Evolutionary conservation across 2,797 vertebrate species (phyloP), one percentile per base, ranked within the genome.

Genomic region (Protosalanx chinensis): DNA sequence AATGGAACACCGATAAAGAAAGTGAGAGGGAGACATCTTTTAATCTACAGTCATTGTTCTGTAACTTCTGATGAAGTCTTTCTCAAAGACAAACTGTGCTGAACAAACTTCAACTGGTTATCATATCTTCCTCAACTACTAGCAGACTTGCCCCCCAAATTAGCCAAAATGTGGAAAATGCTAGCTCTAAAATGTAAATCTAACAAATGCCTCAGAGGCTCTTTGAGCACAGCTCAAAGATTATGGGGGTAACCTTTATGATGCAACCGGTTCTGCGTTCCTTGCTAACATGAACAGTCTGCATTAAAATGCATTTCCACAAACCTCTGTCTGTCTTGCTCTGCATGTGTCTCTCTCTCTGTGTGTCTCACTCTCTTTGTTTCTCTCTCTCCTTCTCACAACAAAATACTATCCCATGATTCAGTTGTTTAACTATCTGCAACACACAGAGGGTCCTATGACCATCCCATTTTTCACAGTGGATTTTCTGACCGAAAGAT

Each of bases 221-320:
- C 70, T 75, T 16, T 20, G 64, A 69, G 60, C 68, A 41, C 15
- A 32, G 73, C 60, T 63, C 67, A 70, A 70, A 73, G 59, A 57
- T 77, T 75, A 59, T 70, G 62, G 76, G 80, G 72, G 74, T 74
- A 74, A 72, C 80, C 74, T 60, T 84, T 75, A 66, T 80, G 78
- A 72, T 70, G 76, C 56, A 77, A 41, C 76, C 77, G 71, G 80
- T 71, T 77, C 75, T 81, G 74, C 69, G 76, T 80, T 79, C 72
- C 72, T 62, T 76, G 82, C 77, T 83, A 74, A 83, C 57, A 74
- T 74, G 63, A 72, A 80, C 78, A 81, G 75, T 81, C 77, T 70
- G 83, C 84, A 84, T 86, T 80, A 74, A 84, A 88, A 85, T 88
- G 79, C 76, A 85, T 88, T 87, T 84, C 76, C 81, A 83, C 74